Base-by-base conservation (phyloP, 2,797 vertebrate species). In the Linurgus olivaceus region DNA sequence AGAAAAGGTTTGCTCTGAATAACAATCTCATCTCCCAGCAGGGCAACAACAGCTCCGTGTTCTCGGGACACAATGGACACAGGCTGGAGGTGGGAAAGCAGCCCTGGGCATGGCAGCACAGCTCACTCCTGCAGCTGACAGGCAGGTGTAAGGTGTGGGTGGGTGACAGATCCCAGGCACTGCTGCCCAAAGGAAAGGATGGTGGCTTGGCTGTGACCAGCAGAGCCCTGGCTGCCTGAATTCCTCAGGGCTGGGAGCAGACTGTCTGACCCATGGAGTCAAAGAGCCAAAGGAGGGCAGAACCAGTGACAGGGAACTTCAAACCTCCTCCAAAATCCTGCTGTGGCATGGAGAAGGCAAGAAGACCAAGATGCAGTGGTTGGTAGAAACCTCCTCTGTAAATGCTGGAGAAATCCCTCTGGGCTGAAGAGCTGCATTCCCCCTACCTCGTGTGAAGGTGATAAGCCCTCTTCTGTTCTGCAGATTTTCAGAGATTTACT, bases 401-500 rank as follows among this genome's bases (percentile, higher is more conserved):
- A 54, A 72, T 1, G 0, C 20, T 5, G 5, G 50, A 91, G 42
- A 80, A 91, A 83, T 50, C 45, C 65, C 29, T 71, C 19, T 37
- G 57, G 67, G 72, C 67, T 52, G 57, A 68, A 61, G 29, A 80
- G n/a, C 72, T 90, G 35, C 59, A 35, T 52, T 59, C 24, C 31
- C 51, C 21, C 11, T 19, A 55, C 31, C 35, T 58, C 62, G 31
- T 23, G 15, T 58, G 65, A 81, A 93, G 76, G 73, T 92, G 75
- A 58, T 65, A 81, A 95, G 78, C 68, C 65, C 18, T 87, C 45
- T 85, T 89, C 72, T 75, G 51, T 92, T 93, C 79, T 93, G 70
- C 63, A 91, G 78, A 89, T 93, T 94, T 95, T 90, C 82, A 47
- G 91, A 94, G 79, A 88, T 94, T 95, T 96, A 92, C 85, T 84